Evolutionary conservation across 2,113 vertebrate species (phyloP), one percentile per base, ranked within the genome.

Genomic region (Peromyscus maniculatus): DNA sequence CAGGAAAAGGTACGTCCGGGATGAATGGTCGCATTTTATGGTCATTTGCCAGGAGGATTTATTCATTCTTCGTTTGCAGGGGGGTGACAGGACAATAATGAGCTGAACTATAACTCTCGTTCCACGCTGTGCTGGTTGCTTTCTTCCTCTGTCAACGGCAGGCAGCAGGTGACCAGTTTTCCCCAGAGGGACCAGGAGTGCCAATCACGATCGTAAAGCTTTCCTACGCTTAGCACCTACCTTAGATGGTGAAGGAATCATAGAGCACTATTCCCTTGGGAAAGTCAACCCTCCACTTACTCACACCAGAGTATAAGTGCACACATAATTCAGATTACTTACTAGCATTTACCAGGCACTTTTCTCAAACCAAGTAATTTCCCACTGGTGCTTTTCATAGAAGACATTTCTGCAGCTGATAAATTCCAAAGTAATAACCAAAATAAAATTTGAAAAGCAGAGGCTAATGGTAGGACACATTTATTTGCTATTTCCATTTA

Each of bases 1-100:
- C 84, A 93, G 92, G 94, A 93, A 96, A 96, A 96, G 89, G 89
- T 95, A 94, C 11, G 57, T 46, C 43, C 49, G 69, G 82, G 87
- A 96, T 59, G 79, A 98, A 96, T 33, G 90, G 94, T 6, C 59
- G 91, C 71, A 77, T 95, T 95, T 93, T 90, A 93, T 69, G 78
- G 46, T 72, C 36, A 26, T 90, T 94, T 95, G 39, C 89, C 67
- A 88, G 80, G 90, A 94, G 92, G 91, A 96, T 92, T 97, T 97
- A 96, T 66, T 94, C 78, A 33, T 93, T 93, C 57, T 91, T 98
- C 94, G 77, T 87, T 87, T 72, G 78, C 22, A 39, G 78, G 77
- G 64, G 96, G 82, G 57, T 0, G 7, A 87, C 49, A 72, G 93
- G 94, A 91, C 75, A 93, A 92, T 83, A 79, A 92, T 43, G 77